A percentile compares a stretch with the other conserved stretches of the same genome.
Conservation (phyloP, 2,797 vertebrate genomes). For the Nyctalus aviator region DNA sequence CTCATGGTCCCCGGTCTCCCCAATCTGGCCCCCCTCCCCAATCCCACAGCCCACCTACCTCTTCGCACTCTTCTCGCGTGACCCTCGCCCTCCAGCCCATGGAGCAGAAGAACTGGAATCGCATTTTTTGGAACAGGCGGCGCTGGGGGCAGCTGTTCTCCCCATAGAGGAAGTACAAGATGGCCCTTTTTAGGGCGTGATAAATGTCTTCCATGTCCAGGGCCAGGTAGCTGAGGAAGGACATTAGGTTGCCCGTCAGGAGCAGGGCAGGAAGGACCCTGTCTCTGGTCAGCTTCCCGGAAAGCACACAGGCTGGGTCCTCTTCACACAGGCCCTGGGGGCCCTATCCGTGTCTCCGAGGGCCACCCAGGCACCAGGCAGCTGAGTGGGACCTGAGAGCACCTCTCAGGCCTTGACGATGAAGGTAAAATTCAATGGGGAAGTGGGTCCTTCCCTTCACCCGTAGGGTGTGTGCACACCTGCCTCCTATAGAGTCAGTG, state of each 20-base stretch:
- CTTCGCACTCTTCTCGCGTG: conserved; percentile 41
- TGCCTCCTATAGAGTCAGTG: not conserved
- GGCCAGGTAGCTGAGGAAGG: conserved; percentile 68
- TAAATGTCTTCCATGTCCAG: conserved; percentile 70
- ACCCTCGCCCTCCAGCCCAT: conserved; percentile 29
- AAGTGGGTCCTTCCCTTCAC: not conserved
- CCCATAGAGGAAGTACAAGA: conserved; percentile 54
- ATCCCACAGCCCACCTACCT: not conserved
- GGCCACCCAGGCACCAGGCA: no score
- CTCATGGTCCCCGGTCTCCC: not conserved
- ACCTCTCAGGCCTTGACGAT: not conserved
- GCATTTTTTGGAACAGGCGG: conserved; percentile 54
- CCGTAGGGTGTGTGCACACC: not conserved
- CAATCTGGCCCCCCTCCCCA: accelerated
- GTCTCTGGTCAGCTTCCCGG: not conserved
- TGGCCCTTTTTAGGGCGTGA: conserved; percentile 47
- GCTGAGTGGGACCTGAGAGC: not conserved
- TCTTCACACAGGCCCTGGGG: not conserved
- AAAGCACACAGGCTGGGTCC: not conserved
- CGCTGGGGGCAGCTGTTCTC: not conserved
- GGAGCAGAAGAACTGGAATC: conserved; percentile 3
- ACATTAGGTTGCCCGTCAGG: not conserved
- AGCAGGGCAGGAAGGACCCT: not conserved
- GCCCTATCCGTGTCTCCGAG: not conserved
- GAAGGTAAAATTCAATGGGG: accelerated